Evolutionary conservation across 2,113 vertebrate genomes (phyloP).

Genomic region (Cochlearius cochlearius): DNA sequence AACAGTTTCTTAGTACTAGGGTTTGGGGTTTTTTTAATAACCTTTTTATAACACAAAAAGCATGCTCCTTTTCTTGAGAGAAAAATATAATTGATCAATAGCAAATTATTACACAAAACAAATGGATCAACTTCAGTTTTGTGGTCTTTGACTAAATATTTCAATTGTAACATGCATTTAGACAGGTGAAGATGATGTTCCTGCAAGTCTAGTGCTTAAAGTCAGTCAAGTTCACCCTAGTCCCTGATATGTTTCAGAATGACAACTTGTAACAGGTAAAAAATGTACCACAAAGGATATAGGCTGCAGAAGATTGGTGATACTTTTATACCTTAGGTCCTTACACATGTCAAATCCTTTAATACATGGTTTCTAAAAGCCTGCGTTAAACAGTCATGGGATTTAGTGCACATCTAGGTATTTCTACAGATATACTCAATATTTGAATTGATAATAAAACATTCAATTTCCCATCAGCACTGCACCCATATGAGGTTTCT

Average conservation of each 20-base stretch:
- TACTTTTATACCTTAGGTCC: not conserved
- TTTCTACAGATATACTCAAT: not conserved
- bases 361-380: not conserved
- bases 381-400: not conserved
- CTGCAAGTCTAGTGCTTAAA: not conserved
- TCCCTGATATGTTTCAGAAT: not conserved
- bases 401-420: not conserved
- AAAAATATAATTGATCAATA: not conserved
- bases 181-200: too few species aligned
- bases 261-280: not conserved
- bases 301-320: not conserved
- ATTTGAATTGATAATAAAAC: not conserved
- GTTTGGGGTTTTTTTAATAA: not conserved
- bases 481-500: fast-evolving
- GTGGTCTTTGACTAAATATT: not conserved
- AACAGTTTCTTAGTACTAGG: not conserved
- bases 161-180: not conserved
- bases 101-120: not conserved
- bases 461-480: not conserved
- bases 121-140: not conserved
- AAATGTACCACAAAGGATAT: not conserved
- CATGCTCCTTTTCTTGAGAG: not conserved
- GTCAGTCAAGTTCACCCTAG: not conserved
- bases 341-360: not conserved
- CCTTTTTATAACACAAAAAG: not conserved